phyloP scores from a whole-genome alignment of 1,140 invertebrate species.

The Bicyclus anynana region DNA sequence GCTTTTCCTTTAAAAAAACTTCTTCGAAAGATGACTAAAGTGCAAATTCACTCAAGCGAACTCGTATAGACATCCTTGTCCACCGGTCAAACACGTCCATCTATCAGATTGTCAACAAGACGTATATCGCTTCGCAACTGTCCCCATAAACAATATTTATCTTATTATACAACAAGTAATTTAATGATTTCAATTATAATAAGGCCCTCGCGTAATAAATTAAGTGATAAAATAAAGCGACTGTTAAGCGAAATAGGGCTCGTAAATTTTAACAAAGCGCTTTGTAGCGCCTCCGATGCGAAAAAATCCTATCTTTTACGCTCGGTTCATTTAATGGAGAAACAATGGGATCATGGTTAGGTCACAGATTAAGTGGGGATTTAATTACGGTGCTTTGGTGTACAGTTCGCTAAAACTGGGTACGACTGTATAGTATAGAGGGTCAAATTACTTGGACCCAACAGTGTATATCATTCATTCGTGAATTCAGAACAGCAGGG shows the following conservation, averaged over 20 bases:
- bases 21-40: too few species aligned
- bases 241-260: conserved; percentile 35
- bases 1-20: too few species aligned
- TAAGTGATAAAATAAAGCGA: conserved; percentile 37
- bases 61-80: too few species aligned
- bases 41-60: too few species aligned
- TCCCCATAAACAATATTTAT: conserved; percentile 23
- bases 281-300: conserved; percentile 20
- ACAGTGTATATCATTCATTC: too few species aligned
- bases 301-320: conserved; percentile 23
- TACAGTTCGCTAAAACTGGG: background rate
- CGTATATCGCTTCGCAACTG: too few species aligned
- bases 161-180: conserved; percentile 20
- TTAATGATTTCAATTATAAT: conserved; percentile 45
- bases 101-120: too few species aligned
- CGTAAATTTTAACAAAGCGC: conserved; percentile 36
- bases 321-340: conserved; percentile 18
- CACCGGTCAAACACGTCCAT: too few species aligned
- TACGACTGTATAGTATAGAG: too few species aligned
- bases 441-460: too few species aligned
- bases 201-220: conserved; percentile 36
- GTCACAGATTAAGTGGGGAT: conserved; percentile 6
- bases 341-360: conserved; percentile 23
- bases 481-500: too few species aligned
- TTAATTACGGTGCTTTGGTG: background rate